Base-by-base conservation (phyloP, 2,888 invertebrate genomes). In the Hirtodrosophila trivittata region DNA sequence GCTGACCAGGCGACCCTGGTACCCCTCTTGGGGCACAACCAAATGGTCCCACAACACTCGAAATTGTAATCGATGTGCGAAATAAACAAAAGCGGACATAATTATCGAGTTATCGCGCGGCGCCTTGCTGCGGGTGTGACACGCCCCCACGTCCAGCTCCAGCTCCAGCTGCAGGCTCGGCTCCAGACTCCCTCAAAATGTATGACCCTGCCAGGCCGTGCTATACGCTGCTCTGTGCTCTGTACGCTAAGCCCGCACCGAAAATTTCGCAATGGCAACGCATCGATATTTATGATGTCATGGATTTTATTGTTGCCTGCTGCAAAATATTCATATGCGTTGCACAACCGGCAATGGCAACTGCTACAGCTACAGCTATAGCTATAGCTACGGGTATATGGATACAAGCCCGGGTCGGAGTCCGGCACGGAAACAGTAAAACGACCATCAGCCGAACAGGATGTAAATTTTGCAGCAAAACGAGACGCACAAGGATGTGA, bases 71-170 rank as follows among this genome's bases (percentile, higher is more conserved):
- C 89, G 89, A 90, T 89, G 89, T 89, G 87, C 78, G 89, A 88
- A 89, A 90, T 90, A 90, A 89, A 90, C 89, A 89, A 89, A 89
- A 90, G 87, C 89, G 90, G 89, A 90, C 90, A 90, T 90, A 90
- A 90, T 90, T 90, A 90, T 90, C 90, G 88, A 90, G 90, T 90
- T 90, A 90, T 90, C 90, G 89, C 89, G 88, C 88, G 80, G 58
- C 80, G 78, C 76, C 75, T 81, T 62, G 68, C 87, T 75, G 75
- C 75, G 82, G 78, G 86, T 75, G 68, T 64, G 63, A 56, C 73
- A 67, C 51, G 41, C 66, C 59, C 56, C 57, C 45, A 47, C 66
- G 43, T 41, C 59, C 13, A 10, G 14, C 26, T 4, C 8, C 35
- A 5, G 18, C 12, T 7, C 35, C 35, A 7, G 25, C n/a, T 28